These are phyloP conservation scores for Leucoraja ocellata DNA, from an alignment of 2,797 vertebrate species.

Conservation along the genomic window DNA sequence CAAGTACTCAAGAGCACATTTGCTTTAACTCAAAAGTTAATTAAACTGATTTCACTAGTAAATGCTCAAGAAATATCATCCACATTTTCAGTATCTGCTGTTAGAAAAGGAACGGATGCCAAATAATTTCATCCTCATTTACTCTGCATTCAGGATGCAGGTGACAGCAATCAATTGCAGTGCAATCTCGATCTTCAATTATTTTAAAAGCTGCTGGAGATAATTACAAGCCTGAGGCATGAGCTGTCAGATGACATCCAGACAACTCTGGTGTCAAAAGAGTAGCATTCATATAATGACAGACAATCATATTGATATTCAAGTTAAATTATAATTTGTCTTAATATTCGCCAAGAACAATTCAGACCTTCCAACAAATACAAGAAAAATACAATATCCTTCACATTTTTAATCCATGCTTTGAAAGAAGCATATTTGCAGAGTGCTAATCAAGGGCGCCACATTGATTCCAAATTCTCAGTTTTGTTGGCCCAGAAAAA, in stretches of 20 bases:
- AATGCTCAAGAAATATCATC: constrained; percentile 16
- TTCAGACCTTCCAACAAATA: neutral
- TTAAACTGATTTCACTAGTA: constrained; percentile 34
- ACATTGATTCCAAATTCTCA: constrained; percentile 19
- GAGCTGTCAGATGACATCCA: constrained; percentile 49
- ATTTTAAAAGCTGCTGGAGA: constrained; percentile 52
- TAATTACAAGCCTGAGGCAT: constrained; percentile 54
- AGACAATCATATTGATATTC: constrained; percentile 23
- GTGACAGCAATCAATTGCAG: constrained; percentile 53
- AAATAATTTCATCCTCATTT: constrained; percentile 49
- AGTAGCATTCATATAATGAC: constrained; percentile 3
- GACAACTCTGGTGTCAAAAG: constrained; percentile 39
- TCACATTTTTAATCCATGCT: neutral
- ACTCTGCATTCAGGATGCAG: constrained; percentile 55
- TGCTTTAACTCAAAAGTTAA: constrained; percentile 27
- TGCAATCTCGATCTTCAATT: constrained; percentile 52
- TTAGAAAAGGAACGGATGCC: constrained; percentile 8
- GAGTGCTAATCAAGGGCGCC: constrained; percentile 3
- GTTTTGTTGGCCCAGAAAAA: neutral
- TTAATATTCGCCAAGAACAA: neutral
- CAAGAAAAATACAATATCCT: neutral
- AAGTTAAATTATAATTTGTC: neutral
- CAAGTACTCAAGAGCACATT: neutral
- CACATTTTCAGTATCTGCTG: constrained; percentile 30
- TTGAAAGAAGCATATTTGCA: neutral